phyloP scores from a whole-genome alignment of 2,888 invertebrate genomes.

The Notocelia uddmanniana region DNA sequence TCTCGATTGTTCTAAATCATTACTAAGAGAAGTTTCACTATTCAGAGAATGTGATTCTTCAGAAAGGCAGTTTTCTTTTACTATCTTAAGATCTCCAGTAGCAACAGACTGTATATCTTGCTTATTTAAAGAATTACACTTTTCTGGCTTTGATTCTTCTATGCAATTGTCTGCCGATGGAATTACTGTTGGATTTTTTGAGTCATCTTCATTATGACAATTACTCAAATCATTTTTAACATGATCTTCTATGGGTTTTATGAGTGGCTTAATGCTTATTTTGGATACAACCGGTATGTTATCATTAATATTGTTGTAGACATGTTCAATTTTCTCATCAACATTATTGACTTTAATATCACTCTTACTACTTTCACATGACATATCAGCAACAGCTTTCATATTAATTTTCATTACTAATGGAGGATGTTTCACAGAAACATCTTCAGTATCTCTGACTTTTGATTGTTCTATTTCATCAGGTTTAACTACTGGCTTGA shows the following conservation, averaged over 20 bases:
- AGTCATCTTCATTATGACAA: constrained; percentile 45
- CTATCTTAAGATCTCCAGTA: constrained; percentile 7
- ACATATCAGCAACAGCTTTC: constrained; percentile 69
- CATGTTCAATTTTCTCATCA: constrained; percentile 58
- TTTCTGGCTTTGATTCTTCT: constrained; percentile 37
- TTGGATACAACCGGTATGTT: constrained; percentile 61
- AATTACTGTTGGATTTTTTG: constrained; percentile 26
- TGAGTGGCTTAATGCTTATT: constrained; percentile 71
- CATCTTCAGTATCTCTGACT: constrained; percentile 61
- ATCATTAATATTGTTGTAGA: constrained; percentile 65
- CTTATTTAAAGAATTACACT: constrained; percentile 38
- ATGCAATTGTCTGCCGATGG: constrained; percentile 41
- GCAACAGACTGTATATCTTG: constrained; percentile 23
- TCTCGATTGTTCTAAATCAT: constrained; percentile 21
- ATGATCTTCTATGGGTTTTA: constrained; percentile 51
- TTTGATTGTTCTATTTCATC: constrained; percentile 63
- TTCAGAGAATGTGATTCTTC: constrained; percentile 33
- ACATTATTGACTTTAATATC: constrained; percentile 55
- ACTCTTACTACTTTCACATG: constrained; percentile 56
- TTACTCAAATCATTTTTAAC: constrained; percentile 28
- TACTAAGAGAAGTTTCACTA: constrained; percentile 27
- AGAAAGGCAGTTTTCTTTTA: constrained; percentile 35
- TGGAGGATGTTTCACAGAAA: constrained; percentile 70
- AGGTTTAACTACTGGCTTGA: constrained; percentile 82
- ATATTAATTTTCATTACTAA: constrained; percentile 80